Evolutionary conservation across 2,113 vertebrate genomes (phyloP).

Genomic region (Scytalopus superciliaris): DNA sequence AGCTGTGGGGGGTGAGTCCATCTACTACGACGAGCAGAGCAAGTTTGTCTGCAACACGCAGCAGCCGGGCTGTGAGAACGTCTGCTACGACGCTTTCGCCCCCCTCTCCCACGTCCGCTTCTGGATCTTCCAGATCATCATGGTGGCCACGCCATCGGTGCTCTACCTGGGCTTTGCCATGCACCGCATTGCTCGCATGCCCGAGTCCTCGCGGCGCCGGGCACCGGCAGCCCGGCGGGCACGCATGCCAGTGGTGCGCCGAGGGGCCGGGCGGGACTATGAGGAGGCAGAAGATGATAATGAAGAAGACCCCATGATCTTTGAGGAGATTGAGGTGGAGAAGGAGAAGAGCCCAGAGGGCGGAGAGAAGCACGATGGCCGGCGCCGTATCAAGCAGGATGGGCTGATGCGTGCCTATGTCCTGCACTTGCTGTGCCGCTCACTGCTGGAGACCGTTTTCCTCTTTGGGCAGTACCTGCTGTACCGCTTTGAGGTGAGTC

Average conservation of each 20-base stretch:
- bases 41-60: conserved; percentile 88
- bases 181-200: conserved; percentile 83
- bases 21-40: conserved; percentile 92
- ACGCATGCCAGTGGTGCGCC: conserved; percentile 71
- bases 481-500: conserved; percentile 82
- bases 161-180: conserved; percentile 89
- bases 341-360: conserved; percentile 68
- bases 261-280: conserved; percentile 76
- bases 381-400: conserved; percentile 82
- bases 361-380: conserved; percentile 67
- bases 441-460: conserved; percentile 79
- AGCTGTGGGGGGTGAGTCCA: conserved; percentile 85
- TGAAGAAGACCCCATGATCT: conserved; percentile 88
- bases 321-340: conserved; percentile 81
- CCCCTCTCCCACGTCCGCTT: conserved; percentile 87
- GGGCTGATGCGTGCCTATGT: conserved; percentile 88
- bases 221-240: background rate
- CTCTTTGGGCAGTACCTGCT: conserved; percentile 86
- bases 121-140: conserved; percentile 91
- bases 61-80: conserved; percentile 89
- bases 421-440: conserved; percentile 82
- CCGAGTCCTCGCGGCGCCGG: conserved; percentile 17
- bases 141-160: conserved; percentile 84
- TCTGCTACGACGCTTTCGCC: conserved; percentile 87
- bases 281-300: conserved; percentile 85